phyloP scores from a whole-genome alignment of 2,888 invertebrate genomes.

The Drosophila incognita region DNA sequence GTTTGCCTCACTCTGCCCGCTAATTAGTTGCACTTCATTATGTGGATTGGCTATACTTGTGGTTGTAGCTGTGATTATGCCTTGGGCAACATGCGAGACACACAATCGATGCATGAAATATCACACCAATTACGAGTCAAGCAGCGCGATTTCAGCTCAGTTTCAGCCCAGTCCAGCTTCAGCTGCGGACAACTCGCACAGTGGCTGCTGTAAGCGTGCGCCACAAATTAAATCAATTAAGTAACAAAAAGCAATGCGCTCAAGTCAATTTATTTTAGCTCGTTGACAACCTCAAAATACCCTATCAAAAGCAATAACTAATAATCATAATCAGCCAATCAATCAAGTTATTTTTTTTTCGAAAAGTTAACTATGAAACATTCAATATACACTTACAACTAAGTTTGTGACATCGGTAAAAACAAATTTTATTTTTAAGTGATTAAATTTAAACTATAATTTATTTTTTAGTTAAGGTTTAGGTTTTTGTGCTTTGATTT shows the following conservation, averaged over 20 bases:
- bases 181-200: slow-evolving; percentile 31
- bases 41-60: slow-evolving; percentile 35
- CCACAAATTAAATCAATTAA: slow-evolving; percentile 74
- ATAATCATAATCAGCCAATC: background rate
- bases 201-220: slow-evolving; percentile 64
- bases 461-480: background rate
- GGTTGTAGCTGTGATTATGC: slow-evolving; percentile 24
- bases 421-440: background rate
- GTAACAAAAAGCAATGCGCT: slow-evolving; percentile 41
- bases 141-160: slow-evolving; percentile 20
- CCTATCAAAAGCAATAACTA: slow-evolving; percentile 12
- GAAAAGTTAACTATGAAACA: no score
- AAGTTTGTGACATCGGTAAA: background rate
- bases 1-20: slow-evolving; percentile 28
- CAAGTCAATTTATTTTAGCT: slow-evolving; percentile 2
- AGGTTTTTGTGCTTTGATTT: background rate
- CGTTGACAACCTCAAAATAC: slow-evolving; percentile 20
- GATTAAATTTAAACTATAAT: background rate
- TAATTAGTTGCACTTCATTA: slow-evolving; percentile 61
- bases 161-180: background rate
- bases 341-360: background rate
- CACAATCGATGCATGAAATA: slow-evolving; percentile 69
- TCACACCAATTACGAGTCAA: slow-evolving; percentile 67
- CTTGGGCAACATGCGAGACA: slow-evolving; percentile 41
- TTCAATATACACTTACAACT: background rate